Evolutionary conservation across 2,113 vertebrate genomes (phyloP).

Genomic region (Oophaga pumilio): DNA sequence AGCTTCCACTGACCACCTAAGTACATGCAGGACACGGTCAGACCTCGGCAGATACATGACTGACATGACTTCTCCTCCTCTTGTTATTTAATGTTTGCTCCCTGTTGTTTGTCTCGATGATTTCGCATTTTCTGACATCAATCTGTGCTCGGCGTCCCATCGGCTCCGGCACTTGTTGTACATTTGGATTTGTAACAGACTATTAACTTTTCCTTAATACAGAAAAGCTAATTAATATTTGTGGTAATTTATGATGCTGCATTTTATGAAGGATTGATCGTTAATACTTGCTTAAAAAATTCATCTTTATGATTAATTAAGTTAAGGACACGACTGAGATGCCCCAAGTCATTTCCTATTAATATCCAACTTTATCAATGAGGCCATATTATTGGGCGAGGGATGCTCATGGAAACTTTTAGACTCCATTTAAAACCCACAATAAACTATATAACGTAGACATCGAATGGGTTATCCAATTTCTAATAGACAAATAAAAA

Average conservation of each 20-base stretch:
- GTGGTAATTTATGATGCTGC: constrained; percentile 9
- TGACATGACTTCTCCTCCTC: not conserved
- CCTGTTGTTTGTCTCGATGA: not conserved
- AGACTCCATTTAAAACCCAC: no score
- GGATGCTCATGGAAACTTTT: no score
- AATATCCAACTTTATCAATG: not conserved
- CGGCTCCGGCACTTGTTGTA: not conserved
- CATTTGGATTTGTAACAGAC: constrained; percentile 38
- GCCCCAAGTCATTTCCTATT: not conserved
- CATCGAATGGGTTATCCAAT: no score
- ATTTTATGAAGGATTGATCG: constrained; percentile 4
- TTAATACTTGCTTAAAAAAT: not conserved
- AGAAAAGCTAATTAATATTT: constrained; percentile 43
- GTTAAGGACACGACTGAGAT: not conserved
- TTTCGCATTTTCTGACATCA: not conserved
- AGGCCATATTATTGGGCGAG: no score
- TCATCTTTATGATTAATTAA: constrained; percentile 27
- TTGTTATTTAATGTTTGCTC: constrained; percentile 18
- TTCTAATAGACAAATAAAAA: no score
- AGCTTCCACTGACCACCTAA: not conserved
- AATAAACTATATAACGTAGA: no score
- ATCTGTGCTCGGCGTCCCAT: not conserved
- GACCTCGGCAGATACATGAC: not conserved
- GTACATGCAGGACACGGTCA: no score
- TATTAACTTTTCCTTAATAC: constrained; percentile 44